These are phyloP conservation scores for Cuculus canorus DNA, from an alignment of 2,797 vertebrate species.

Conservation along the genomic window DNA sequence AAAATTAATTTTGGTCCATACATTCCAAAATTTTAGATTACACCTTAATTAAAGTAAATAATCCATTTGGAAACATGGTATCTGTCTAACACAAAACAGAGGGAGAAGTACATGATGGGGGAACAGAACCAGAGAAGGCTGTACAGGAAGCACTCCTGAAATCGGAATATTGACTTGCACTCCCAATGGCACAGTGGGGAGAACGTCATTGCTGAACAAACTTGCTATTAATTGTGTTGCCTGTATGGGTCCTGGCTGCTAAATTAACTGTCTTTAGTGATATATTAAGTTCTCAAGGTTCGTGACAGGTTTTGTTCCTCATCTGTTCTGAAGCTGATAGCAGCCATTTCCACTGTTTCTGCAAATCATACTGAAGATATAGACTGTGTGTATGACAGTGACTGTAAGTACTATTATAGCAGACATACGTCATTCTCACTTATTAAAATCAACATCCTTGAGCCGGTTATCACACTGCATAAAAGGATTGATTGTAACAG, in stretches of 20 bases:
- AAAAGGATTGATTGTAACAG: background rate
- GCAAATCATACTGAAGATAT: conserved; percentile 33
- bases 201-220: conserved; percentile 22
- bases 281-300: conserved; percentile 77
- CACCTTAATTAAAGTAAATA: background rate
- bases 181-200: background rate
- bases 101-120: background rate
- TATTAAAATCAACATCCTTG: conserved; percentile 10
- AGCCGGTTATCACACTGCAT: background rate
- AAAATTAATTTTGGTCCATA: background rate
- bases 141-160: background rate
- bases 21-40: background rate
- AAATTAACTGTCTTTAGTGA: conserved; percentile 80
- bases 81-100: background rate
- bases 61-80: background rate
- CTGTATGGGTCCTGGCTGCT: conserved; percentile 66
- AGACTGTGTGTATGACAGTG: conserved; percentile 43
- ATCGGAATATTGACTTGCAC: background rate
- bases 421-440: background rate
- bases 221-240: conserved; percentile 71
- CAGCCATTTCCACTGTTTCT: conserved; percentile 45
- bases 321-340: conserved; percentile 60
- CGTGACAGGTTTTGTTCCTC: conserved; percentile 71
- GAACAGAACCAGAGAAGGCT: background rate
- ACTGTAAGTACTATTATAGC: conserved; percentile 19